phyloP scores from a whole-genome alignment of 2,113 vertebrate species.

The Gorsachius goisagi region DNA sequence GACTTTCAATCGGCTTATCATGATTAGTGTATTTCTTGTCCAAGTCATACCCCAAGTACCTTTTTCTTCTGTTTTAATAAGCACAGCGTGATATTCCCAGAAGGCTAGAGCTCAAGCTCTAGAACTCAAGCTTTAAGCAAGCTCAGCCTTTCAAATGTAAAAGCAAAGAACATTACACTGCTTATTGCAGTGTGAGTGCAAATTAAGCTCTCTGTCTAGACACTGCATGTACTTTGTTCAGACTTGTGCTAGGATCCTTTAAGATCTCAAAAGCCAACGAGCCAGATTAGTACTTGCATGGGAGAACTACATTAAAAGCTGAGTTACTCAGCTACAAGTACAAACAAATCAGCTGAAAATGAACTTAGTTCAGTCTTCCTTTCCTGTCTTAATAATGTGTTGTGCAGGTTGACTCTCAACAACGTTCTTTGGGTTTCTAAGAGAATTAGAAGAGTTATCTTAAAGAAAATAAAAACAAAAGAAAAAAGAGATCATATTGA shows the following conservation, averaged over 20 bases:
- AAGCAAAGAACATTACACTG: neutral
- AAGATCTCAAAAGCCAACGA: neutral
- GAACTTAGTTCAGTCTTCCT: neutral
- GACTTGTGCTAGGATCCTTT: constrained; percentile 2
- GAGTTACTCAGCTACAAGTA: neutral
- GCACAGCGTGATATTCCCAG: neutral
- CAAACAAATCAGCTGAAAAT: constrained; percentile 48
- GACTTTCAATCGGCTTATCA: neutral
- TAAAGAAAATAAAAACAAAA: neutral
- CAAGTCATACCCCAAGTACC: neutral
- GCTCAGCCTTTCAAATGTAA: neutral
- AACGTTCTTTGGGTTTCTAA: neutral
- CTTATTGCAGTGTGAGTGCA: neutral
- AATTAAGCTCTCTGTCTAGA: constrained; percentile 39
- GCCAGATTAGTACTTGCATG: constrained; percentile 11
- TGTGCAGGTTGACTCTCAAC: neutral
- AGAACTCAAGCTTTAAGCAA: constrained; percentile 10
- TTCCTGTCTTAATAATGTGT: neutral
- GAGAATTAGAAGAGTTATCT: neutral
- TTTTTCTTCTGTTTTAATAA: neutral
- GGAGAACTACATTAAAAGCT: constrained; percentile 1
- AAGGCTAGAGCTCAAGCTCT: neutral
- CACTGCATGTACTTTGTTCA: neutral
- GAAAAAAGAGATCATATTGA: neutral
- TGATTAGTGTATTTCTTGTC: neutral